Conservation (phyloP, 2,888 invertebrate genomes). For the Oeneis ivallda region DNA sequence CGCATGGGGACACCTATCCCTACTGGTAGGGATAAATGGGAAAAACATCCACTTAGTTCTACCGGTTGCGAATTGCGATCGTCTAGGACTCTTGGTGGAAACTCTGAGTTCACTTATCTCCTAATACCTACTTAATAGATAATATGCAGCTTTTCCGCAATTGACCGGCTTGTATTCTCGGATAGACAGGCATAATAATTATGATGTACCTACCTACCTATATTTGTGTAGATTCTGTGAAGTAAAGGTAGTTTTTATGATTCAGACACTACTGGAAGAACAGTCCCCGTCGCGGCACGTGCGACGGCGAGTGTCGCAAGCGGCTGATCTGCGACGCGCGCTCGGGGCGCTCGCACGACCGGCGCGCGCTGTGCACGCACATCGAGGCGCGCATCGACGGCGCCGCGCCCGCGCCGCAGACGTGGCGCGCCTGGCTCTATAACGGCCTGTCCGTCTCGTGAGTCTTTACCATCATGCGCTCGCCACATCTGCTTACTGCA, state of each 20-base stretch:
- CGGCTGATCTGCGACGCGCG: constrained; percentile 92
- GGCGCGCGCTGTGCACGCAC: constrained; percentile 90
- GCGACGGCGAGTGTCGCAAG: constrained; percentile 93
- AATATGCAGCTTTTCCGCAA: no score
- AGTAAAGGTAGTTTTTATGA: background rate
- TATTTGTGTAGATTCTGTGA: no score
- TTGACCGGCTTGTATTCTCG: no score
- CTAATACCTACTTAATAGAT: no score
- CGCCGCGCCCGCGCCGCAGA: constrained; percentile 83
- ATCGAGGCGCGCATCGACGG: constrained; percentile 92
- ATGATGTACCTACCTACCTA: no score
- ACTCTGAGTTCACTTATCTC: no score
- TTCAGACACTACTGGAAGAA: constrained; percentile 93
- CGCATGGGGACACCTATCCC: no score
- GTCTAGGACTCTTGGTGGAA: no score
- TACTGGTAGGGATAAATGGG: no score
- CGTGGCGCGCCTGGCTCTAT: constrained; percentile 94
- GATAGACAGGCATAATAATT: no score
- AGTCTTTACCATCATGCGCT: constrained; percentile 66
- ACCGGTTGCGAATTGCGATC: no score
- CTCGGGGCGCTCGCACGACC: constrained; percentile 93
- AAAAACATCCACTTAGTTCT: no score
- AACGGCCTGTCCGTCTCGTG: constrained; percentile 94
- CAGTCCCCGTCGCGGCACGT: constrained; percentile 90
- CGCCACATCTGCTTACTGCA: constrained; percentile 13